Conservation (phyloP, 1,140 invertebrate species). For the Planococcus citri region DNA sequence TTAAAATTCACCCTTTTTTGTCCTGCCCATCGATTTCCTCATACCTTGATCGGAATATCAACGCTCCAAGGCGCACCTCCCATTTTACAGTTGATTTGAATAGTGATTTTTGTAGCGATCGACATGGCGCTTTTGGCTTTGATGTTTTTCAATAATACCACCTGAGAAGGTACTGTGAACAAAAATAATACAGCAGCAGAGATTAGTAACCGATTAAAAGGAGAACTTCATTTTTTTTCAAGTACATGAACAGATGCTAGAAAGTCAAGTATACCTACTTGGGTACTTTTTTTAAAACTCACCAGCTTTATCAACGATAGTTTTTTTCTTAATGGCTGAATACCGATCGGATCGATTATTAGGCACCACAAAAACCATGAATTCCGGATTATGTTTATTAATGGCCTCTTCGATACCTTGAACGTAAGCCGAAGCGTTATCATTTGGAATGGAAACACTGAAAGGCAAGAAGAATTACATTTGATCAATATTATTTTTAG, state of each 20-base stretch:
- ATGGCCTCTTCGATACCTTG: slow-evolving; percentile 44
- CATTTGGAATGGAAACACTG: slow-evolving; percentile 25
- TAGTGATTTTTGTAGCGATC: slow-evolving; percentile 71
- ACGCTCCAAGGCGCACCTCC: slow-evolving; percentile 75
- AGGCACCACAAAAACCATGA: slow-evolving; percentile 54
- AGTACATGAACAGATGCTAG: no score
- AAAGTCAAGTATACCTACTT: background rate
- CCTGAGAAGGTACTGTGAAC: slow-evolving; percentile 51
- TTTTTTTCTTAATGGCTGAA: slow-evolving; percentile 71
- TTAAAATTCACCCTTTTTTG: background rate
- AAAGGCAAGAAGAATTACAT: no score
- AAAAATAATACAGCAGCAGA: background rate
- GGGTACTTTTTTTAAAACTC: slow-evolving; percentile 9
- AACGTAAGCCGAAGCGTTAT: slow-evolving; percentile 30
- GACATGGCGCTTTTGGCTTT: slow-evolving; percentile 44
- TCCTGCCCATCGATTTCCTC: background rate
- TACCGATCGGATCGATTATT: slow-evolving; percentile 61
- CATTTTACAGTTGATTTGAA: slow-evolving; percentile 78
- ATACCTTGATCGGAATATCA: slow-evolving; percentile 45
- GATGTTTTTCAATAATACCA: slow-evolving; percentile 48
- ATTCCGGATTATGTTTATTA: slow-evolving; percentile 38
- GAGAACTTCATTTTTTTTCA: no score
- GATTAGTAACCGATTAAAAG: no score
- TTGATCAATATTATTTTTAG: no score
- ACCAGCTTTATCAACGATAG: slow-evolving; percentile 52